Conservation (phyloP, 2,113 vertebrate genomes). For the Parus major region DNA sequence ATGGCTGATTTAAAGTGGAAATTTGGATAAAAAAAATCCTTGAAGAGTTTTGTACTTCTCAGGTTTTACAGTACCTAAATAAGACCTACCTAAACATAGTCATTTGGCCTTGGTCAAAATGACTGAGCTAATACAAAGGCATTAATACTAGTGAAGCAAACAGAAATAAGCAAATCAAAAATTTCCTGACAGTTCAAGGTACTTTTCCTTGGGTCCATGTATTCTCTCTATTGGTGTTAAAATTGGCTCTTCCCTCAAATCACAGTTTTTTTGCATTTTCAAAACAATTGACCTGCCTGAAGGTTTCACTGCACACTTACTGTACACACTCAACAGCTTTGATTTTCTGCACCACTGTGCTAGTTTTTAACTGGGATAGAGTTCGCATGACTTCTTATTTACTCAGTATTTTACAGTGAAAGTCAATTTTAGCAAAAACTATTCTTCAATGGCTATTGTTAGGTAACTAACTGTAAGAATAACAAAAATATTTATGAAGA, state of each 20-base stretch:
- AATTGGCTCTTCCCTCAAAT: not conserved
- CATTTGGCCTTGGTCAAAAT: not conserved
- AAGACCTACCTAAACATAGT: not conserved
- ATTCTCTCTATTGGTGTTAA: not conserved
- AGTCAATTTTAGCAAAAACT: not conserved
- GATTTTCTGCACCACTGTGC: not conserved
- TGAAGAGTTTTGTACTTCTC: not conserved
- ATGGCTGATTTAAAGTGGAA: not conserved
- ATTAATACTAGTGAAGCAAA: not conserved
- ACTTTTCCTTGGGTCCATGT: not conserved
- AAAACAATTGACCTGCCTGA: not conserved
- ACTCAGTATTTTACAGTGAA: not conserved
- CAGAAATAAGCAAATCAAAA: not conserved
- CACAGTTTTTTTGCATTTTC: not conserved
- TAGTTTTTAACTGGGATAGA: not conserved
- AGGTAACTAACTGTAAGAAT: not conserved
- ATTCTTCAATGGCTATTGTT: rapidly evolving
- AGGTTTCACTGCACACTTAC: not conserved
- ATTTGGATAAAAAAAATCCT: not conserved
- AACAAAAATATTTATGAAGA: not conserved
- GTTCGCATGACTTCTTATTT: not conserved
- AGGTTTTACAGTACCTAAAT: not conserved
- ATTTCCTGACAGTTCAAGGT: not conserved
- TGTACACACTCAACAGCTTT: not conserved
- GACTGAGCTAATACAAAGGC: not conserved